Conservation (phyloP, 2,113 vertebrate species). For the Plecotus auritus region DNA sequence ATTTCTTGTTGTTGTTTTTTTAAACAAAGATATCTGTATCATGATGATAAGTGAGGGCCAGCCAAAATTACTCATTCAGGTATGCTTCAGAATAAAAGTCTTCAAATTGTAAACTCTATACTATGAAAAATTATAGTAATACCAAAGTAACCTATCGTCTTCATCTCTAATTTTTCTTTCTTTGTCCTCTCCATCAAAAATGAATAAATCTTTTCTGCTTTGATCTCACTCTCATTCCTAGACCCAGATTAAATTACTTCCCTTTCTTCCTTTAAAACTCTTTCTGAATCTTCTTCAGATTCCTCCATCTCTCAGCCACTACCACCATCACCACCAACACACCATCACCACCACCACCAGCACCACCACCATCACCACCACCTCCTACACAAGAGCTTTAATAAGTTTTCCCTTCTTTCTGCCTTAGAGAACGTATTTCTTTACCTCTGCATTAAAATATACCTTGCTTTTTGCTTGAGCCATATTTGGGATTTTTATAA, state of each 20-base stretch:
- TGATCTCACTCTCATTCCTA: background rate
- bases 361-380: background rate
- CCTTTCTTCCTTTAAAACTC: background rate
- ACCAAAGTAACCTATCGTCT: background rate
- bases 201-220: background rate
- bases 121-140: background rate
- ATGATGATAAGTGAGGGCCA: background rate
- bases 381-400: background rate
- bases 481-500: background rate
- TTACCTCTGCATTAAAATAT: background rate
- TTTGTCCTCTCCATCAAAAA: background rate
- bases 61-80: background rate
- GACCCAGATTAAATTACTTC: background rate
- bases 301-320: fast-evolving
- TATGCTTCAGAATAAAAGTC: background rate
- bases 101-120: background rate
- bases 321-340: background rate
- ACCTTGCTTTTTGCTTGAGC: background rate
- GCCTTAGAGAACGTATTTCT: background rate
- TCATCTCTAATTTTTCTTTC: background rate
- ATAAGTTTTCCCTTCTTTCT: background rate
- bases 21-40: background rate
- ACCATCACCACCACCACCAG: fast-evolving
- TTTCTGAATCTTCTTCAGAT: background rate
- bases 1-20: background rate